Conservation (phyloP, 2,888 invertebrate species). For the Yponomeuta plumbellus region DNA sequence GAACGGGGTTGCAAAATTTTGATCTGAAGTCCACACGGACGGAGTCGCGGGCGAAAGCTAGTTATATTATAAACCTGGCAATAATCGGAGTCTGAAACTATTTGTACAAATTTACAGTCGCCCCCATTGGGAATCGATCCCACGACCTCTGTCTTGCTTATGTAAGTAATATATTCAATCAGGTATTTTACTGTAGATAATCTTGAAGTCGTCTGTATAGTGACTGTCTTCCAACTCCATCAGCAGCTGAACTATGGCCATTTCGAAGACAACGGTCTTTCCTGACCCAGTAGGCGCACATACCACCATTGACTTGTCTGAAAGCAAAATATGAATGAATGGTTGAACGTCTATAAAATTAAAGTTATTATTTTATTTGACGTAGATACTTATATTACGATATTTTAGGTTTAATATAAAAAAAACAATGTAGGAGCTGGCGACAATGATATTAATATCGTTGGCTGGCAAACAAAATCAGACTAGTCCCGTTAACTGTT, state of each 20-base stretch:
- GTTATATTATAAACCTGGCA: too few species aligned
- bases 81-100: too few species aligned
- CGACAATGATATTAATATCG: too few species aligned
- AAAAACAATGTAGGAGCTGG: too few species aligned
- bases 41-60: too few species aligned
- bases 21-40: too few species aligned
- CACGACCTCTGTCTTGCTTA: too few species aligned
- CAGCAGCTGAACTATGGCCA: conserved; percentile 83
- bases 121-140: too few species aligned
- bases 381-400: background rate
- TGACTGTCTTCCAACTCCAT: conserved; percentile 66
- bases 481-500: too few species aligned
- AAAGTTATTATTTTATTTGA: background rate
- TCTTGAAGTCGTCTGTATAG: conserved; percentile 74
- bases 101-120: too few species aligned
- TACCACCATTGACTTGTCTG: conserved; percentile 83
- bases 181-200: conserved; percentile 78
- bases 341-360: background rate
- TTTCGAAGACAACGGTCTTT: conserved; percentile 89
- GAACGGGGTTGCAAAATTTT: too few species aligned
- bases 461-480: too few species aligned
- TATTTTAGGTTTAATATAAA: background rate
- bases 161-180: background rate
- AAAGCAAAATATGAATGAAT: conserved; percentile 23
- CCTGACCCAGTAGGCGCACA: conserved; percentile 90